phyloP scores from a whole-genome alignment of 2,113 vertebrate species.

The Neotragus moschatus region DNA sequence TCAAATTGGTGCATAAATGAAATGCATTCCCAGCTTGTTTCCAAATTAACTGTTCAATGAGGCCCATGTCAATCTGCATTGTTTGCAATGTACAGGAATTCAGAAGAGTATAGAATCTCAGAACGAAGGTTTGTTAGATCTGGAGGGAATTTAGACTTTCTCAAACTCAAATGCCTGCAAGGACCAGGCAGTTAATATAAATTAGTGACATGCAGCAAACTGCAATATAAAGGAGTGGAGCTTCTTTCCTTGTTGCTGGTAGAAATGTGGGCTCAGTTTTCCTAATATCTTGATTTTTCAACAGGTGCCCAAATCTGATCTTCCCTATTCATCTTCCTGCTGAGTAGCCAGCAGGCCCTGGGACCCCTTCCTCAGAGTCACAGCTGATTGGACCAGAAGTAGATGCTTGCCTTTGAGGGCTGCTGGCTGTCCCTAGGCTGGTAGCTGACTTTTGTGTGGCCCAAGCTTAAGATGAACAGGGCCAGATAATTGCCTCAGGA shows the following conservation, averaged over 20 bases:
- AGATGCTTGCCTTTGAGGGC: not conserved
- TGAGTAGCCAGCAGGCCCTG: not conserved
- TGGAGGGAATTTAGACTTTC: conserved; percentile 26
- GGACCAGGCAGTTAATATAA: not conserved
- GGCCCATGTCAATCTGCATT: not conserved
- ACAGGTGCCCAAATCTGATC: not conserved
- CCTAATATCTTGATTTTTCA: conserved; percentile 10
- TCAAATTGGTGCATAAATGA: conserved; percentile 48
- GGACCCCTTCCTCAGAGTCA: not conserved
- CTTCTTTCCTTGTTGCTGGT: not conserved
- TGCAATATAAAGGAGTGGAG: not conserved
- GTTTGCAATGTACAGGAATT: conserved; percentile 39
- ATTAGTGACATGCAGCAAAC: not conserved
- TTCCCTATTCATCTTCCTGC: not conserved
- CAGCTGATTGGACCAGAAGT: not conserved
- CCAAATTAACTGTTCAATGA: conserved; percentile 51
- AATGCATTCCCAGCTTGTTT: conserved; percentile 49
- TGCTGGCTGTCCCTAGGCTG: not conserved
- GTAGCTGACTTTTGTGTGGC: not conserved
- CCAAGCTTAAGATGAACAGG: not conserved
- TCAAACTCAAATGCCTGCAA: conserved; percentile 3
- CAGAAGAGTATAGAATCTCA: not conserved
- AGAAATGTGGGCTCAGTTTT: not conserved
- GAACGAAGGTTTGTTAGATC: not conserved
- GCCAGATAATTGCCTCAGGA: not conserved